Evolutionary conservation across 2,797 vertebrate genomes (phyloP).

Genomic region (Sebastolobus altivelis): DNA sequence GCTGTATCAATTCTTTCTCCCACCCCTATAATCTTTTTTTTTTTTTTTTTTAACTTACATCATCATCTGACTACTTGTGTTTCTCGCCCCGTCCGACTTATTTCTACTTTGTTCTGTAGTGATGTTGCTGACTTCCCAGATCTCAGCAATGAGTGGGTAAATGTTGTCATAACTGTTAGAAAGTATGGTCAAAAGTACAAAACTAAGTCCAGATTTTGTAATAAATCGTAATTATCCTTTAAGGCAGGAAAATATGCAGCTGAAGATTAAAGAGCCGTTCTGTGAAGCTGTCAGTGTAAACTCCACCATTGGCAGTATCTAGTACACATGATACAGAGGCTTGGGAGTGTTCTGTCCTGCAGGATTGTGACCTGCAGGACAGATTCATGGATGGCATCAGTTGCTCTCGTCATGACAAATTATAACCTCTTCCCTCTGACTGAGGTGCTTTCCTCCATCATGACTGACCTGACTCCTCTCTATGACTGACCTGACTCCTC

Average conservation of each 20-base stretch:
- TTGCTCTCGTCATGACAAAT: conserved; percentile 57
- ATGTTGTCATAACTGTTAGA: background rate
- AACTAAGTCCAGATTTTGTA: background rate
- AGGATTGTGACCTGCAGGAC: conserved; percentile 14
- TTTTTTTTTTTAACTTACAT: background rate
- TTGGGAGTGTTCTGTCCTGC: background rate
- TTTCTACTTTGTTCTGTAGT: background rate
- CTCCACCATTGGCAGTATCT: background rate
- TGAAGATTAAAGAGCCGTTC: background rate
- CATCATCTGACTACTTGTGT: background rate
- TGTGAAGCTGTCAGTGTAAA: conserved; percentile 7
- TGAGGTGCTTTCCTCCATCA: conserved; percentile 17
- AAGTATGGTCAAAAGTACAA: background rate
- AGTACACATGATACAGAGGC: background rate
- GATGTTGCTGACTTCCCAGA: background rate
- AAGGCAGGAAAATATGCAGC: background rate
- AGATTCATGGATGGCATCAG: conserved; percentile 58
- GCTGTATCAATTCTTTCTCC: rapidly evolving
- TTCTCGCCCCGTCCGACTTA: background rate
- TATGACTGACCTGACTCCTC: background rate
- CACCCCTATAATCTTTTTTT: too few species aligned
- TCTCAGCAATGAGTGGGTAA: background rate
- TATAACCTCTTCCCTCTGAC: conserved; percentile 39
- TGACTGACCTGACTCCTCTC: conserved; percentile 57
- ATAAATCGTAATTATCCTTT: background rate